phyloP scores from a whole-genome alignment of 2,888 invertebrate species.

The Bombylius discolor region DNA sequence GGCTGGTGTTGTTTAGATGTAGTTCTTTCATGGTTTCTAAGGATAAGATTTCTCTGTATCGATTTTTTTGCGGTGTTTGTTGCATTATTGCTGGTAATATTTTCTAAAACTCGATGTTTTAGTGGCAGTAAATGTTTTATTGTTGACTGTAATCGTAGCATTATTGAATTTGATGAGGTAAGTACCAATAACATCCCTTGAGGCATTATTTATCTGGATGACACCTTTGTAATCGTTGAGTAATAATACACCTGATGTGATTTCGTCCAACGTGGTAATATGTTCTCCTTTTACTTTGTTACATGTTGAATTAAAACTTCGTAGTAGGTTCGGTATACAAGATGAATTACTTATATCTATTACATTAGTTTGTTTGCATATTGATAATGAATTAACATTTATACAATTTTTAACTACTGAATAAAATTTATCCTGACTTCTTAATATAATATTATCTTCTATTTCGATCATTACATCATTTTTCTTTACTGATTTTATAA shows the following conservation, averaged over 20 bases:
- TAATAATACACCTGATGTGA: conserved; percentile 9
- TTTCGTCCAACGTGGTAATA: conserved; percentile 9
- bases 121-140: conserved; percentile 4
- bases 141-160: conserved; percentile 7
- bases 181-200: neutral
- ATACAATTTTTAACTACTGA: conserved; percentile 10
- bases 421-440: conserved; percentile 10
- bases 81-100: conserved; percentile 12
- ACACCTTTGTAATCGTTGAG: conserved; percentile 10
- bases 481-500: conserved; percentile 11
- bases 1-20: conserved; percentile 8
- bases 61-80: conserved; percentile 5
- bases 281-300: conserved; percentile 9
- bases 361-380: conserved; percentile 9
- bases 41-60: conserved; percentile 10
- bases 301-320: conserved; percentile 9
- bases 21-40: conserved; percentile 10
- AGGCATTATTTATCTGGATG: neutral
- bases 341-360: conserved; percentile 8
- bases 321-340: conserved; percentile 12
- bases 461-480: conserved; percentile 7
- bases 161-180: conserved; percentile 5
- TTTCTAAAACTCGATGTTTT: conserved; percentile 4
- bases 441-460: conserved; percentile 6
- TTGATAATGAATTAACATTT: conserved; percentile 9